Evolutionary conservation across 2,797 vertebrate genomes (phyloP), one percentile per base, ranked within the genome.

Genomic region (Rhinoraja longicauda): DNA sequence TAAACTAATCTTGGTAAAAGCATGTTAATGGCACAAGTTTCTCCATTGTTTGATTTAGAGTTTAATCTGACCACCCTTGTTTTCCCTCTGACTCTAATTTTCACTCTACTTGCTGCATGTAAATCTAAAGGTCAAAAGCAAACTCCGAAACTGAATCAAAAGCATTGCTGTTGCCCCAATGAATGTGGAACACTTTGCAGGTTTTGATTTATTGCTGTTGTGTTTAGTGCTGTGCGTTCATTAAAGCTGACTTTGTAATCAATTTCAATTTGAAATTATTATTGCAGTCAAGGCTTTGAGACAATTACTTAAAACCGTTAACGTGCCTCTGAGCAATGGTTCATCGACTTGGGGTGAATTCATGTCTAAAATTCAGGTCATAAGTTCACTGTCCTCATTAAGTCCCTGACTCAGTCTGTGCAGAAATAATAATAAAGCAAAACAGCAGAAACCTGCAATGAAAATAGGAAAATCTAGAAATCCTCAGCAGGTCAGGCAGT

Each of bases 191-290:
- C 10, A 36, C 15, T 67, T 67, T 67, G n/a, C 62, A 64, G 1
- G 8, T 59, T 88, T 67, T 88, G 84, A 88, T 88, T 88, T 88
- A 67, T 88, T 36, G 62, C 84, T 21, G 7, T 88, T 88, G 62
- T 67, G n/a, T 39, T 88, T 88, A 36, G n/a, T 36, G 59, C n/a
- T 8, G 84, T 88, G 59, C 32, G n/a, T 88, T 88, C n/a, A 24
- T 36, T 67, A 67, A 88, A 21, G 59, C 21, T 88, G 64, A 32
- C 84, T 32, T 88, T 67, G 84, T 88, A 62, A 67, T 88, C 84
- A 32, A 88, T 88, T 64, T 88, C 88, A 88, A 88, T 88, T 88
- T 88, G n/a, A 36, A 64, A 88, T 88, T 67, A 67, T 88, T 36
- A 88, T 21, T 88, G 59, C 17, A 67, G 59, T 6, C 62, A 36